Conservation (phyloP, 2,888 invertebrate genomes). For the Amitus sp. region DNA sequence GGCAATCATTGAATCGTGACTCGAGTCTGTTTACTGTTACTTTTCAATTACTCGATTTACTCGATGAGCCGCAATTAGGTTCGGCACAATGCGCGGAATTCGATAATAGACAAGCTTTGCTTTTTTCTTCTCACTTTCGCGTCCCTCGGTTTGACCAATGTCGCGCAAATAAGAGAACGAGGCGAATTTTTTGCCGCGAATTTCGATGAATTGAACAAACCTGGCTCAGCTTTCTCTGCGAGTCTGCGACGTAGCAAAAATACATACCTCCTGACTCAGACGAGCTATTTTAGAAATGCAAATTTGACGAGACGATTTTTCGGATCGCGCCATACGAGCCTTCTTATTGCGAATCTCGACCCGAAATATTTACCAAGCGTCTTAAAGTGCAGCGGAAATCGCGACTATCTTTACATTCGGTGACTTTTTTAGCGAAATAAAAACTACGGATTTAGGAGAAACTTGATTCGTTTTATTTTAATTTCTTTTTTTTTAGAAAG, state of each 20-base stretch:
- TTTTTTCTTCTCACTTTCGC: neutral
- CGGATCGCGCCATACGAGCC: conserved; percentile 24
- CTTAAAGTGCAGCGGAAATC: conserved; percentile 4
- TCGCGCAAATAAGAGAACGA: too few relatives aligned
- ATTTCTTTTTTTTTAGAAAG: too few relatives aligned
- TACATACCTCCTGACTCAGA: conserved; percentile 22
- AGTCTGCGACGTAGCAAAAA: conserved; percentile 32
- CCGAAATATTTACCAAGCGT: conserved; percentile 24
- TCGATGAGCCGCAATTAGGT: conserved; percentile 19
- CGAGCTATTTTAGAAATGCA: conserved; percentile 37
- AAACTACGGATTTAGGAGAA: too few relatives aligned
- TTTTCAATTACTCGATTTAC: conserved; percentile 25
- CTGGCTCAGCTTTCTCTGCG: conserved; percentile 7
- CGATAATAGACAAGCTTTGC: neutral
- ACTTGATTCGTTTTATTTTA: too few relatives aligned
- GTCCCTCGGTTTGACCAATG: neutral
- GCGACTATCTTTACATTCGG: neutral
- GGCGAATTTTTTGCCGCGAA: too few relatives aligned
- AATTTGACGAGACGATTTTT: conserved; percentile 39
- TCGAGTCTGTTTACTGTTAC: conserved; percentile 6
- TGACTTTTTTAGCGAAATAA: too few relatives aligned
- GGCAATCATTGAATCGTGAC: conserved; percentile 23
- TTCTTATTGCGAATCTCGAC: too few relatives aligned
- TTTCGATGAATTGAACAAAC: too few relatives aligned
- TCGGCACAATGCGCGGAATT: neutral